Evolutionary conservation across 2,113 vertebrate genomes (phyloP).

Genomic region (Lynx canadensis): DNA sequence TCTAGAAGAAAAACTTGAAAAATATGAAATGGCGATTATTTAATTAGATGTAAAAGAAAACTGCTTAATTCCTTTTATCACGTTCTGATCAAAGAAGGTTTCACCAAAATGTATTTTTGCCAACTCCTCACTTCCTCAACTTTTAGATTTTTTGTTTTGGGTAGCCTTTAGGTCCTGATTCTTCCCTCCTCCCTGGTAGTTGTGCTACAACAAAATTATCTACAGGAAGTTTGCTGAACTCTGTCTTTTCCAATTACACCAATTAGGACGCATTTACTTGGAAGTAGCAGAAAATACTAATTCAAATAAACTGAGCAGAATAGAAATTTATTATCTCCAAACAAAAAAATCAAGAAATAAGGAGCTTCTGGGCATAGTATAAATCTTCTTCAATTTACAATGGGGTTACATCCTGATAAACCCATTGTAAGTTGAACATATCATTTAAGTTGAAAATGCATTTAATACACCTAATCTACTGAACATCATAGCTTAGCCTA

Average conservation of each 20-base stretch:
- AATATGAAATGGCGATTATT: neutral
- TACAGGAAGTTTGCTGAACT: neutral
- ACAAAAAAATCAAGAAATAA: neutral
- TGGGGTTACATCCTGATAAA: neutral
- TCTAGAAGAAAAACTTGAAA: neutral
- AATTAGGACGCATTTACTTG: neutral
- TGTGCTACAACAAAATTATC: slow-evolving; percentile 18
- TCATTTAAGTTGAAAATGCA: neutral
- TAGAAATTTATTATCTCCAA: slow-evolving; percentile 22
- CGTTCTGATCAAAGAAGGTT: neutral
- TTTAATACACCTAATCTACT: neutral
- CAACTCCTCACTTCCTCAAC: neutral
- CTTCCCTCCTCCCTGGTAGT: neutral
- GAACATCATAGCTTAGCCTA: neutral
- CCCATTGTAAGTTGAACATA: neutral
- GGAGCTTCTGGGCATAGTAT: neutral
- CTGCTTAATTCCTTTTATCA: slow-evolving; percentile 5
- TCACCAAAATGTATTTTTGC: neutral
- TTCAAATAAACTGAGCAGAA: slow-evolving; percentile 28
- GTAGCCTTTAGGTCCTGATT: neutral
- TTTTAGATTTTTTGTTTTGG: slow-evolving; percentile 27
- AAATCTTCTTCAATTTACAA: neutral
- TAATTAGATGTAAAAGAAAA: neutral
- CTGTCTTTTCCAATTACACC: neutral
- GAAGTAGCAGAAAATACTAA: neutral